Evolutionary conservation across 2,797 vertebrate species (phyloP).

Genomic region (Chelon auratus): DNA sequence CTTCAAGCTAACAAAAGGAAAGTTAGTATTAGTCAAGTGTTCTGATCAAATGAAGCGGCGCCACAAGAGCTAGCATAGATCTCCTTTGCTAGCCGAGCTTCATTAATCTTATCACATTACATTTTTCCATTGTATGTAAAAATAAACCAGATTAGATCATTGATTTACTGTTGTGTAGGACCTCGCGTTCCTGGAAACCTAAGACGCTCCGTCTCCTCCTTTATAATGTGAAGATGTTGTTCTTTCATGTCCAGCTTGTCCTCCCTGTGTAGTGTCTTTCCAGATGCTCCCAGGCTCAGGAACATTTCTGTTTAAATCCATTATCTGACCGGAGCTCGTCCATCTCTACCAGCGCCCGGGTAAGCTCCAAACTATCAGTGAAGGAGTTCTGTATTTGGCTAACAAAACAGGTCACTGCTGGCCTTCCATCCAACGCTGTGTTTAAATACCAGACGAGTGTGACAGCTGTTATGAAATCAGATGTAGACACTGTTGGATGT

Average conservation of each 20-base stretch:
- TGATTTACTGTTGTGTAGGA: background rate
- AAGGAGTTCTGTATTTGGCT: slow-evolving; percentile 61
- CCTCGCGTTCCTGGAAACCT: slow-evolving; percentile 22
- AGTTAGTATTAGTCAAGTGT: background rate
- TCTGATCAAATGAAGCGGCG: background rate
- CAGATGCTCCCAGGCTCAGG: slow-evolving; percentile 28
- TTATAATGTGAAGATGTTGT: slow-evolving; percentile 49
- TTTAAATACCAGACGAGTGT: slow-evolving; percentile 52
- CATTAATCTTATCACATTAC: slow-evolving; percentile 26
- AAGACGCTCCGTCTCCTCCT: slow-evolving; percentile 22
- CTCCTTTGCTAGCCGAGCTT: background rate
- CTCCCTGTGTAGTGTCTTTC: slow-evolving; percentile 68
- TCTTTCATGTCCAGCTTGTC: slow-evolving; percentile 57
- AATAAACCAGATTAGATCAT: slow-evolving; percentile 23
- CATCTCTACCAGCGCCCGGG: slow-evolving; percentile 50
- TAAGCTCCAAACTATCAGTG: slow-evolving; percentile 46
- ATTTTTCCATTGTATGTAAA: slow-evolving; percentile 15
- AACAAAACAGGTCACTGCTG: slow-evolving; percentile 9
- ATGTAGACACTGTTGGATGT: slow-evolving; percentile 41
- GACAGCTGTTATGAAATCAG: slow-evolving; percentile 64
- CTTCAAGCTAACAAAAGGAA: too few relatives aligned
- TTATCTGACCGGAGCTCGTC: slow-evolving; percentile 71
- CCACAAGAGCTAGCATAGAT: background rate
- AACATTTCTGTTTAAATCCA: slow-evolving; percentile 70
- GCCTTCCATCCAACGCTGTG: slow-evolving; percentile 49